Percentiles rank a stretch among this genome's conserved stretches.
Conservation (phyloP, 2,888 invertebrate genomes). For the Melangyna quadrimaculata region DNA sequence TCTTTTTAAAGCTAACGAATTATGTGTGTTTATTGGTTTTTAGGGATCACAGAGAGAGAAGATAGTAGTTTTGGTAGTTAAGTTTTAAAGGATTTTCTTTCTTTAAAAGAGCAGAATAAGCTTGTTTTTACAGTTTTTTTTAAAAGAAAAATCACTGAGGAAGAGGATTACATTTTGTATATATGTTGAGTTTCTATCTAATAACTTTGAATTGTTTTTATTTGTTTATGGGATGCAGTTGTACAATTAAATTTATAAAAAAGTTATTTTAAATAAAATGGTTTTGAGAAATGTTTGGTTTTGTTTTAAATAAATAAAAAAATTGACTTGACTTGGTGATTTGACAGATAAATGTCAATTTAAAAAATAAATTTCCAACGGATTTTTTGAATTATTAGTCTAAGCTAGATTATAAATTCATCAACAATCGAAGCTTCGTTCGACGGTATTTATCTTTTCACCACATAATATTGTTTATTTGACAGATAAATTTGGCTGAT, state of each 20-base stretch:
- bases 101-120: slow-evolving; percentile 40
- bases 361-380: no score
- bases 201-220: slow-evolving; percentile 4
- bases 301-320: not conserved
- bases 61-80: slow-evolving; percentile 59
- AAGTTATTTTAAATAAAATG: not conserved
- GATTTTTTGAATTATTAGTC: no score
- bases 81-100: slow-evolving; percentile 20
- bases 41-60: slow-evolving; percentile 67
- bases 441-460: no score
- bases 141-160: slow-evolving; percentile 6
- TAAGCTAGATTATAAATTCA: no score
- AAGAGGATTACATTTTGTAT: slow-evolving; percentile 48
- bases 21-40: slow-evolving; percentile 51
- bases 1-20: slow-evolving; percentile 57
- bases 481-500: no score
- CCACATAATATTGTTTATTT: no score
- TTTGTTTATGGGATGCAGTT: slow-evolving; percentile 30
- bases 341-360: not conserved
- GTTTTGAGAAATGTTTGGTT: not conserved
- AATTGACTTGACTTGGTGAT: not conserved
- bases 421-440: no score
- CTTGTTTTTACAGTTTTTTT: slow-evolving; percentile 38
- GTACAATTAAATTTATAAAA: not conserved
- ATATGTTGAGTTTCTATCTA: slow-evolving; percentile 45